Conservation (phyloP, 2,113 vertebrate genomes). For the Esox niger region DNA sequence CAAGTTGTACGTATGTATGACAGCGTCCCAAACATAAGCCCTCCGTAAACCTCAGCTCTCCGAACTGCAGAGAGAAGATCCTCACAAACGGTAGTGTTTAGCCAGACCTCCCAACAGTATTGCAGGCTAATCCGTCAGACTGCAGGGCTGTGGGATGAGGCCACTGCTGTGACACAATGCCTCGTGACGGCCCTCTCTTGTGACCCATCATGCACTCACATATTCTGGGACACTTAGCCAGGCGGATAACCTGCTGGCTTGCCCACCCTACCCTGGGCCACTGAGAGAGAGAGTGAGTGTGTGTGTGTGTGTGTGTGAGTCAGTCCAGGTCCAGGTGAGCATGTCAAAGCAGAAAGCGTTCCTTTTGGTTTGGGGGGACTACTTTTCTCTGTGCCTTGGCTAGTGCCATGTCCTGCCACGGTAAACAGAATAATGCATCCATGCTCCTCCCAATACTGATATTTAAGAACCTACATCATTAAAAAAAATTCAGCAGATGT, state of each 20-base stretch:
- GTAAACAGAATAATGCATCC: not conserved
- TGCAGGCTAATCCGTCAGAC: slow-evolving; percentile 49
- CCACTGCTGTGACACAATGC: slow-evolving; percentile 69
- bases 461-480: too few relatives aligned
- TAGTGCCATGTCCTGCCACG: not conserved
- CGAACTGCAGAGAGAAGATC: not conserved
- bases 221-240: slow-evolving; percentile 64
- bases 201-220: slow-evolving; percentile 64
- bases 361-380: not conserved
- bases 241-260: slow-evolving; percentile 74
- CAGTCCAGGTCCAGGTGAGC: slow-evolving; percentile 64
- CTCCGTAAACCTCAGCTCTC: too few relatives aligned
- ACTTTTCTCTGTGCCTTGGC: slow-evolving; percentile 16
- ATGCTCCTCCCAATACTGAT: not conserved
- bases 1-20: too few relatives aligned
- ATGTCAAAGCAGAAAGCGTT: slow-evolving; percentile 42
- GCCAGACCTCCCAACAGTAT: slow-evolving; percentile 48
- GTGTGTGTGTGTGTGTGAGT: not conserved
- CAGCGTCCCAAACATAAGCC: too few relatives aligned
- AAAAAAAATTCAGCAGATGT: too few relatives aligned
- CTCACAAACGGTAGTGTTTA: too few relatives aligned
- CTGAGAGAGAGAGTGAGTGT: slow-evolving; percentile 40
- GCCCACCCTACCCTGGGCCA: slow-evolving; percentile 65
- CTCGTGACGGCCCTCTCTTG: slow-evolving; percentile 51
- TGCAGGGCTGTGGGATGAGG: slow-evolving; percentile 49